Evolutionary conservation across 2,113 vertebrate species (phyloP).

Genomic region (Malaclemys terrapin): DNA sequence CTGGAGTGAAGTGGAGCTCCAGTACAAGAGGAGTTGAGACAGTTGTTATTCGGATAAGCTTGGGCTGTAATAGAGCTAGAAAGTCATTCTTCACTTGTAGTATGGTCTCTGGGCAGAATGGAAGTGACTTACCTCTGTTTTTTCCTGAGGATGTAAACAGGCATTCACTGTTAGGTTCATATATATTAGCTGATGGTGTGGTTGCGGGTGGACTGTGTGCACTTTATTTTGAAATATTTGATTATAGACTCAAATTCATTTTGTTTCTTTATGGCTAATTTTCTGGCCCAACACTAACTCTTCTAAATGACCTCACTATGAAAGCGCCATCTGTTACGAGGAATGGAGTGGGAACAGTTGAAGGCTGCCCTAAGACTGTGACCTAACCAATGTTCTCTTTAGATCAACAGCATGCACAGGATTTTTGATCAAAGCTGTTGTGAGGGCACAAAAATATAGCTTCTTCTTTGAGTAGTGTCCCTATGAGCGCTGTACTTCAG

Average conservation of each 20-base stretch:
- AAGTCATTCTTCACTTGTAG: background rate
- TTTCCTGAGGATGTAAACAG: background rate
- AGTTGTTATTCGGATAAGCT: background rate
- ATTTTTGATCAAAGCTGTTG: background rate
- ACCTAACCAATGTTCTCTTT: background rate
- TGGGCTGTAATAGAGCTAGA: background rate
- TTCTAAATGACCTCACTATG: background rate
- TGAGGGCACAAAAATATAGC: background rate
- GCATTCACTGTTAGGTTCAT: background rate
- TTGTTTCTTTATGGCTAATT: background rate
- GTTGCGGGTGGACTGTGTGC: background rate
- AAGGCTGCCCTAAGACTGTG: background rate
- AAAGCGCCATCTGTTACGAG: background rate
- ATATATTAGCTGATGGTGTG: background rate
- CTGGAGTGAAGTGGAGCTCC: background rate
- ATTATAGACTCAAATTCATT: background rate
- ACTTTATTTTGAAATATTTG: background rate
- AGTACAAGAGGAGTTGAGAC: background rate
- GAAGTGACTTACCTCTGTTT: background rate
- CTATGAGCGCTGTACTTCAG: no score
- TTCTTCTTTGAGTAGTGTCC: background rate
- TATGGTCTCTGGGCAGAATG: background rate
- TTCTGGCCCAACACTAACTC: background rate
- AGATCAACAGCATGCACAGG: background rate
- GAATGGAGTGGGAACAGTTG: background rate